These are phyloP conservation scores for Coreoperca whiteheadi DNA, from an alignment of 2,113 vertebrate genomes.

Conservation along the genomic window DNA sequence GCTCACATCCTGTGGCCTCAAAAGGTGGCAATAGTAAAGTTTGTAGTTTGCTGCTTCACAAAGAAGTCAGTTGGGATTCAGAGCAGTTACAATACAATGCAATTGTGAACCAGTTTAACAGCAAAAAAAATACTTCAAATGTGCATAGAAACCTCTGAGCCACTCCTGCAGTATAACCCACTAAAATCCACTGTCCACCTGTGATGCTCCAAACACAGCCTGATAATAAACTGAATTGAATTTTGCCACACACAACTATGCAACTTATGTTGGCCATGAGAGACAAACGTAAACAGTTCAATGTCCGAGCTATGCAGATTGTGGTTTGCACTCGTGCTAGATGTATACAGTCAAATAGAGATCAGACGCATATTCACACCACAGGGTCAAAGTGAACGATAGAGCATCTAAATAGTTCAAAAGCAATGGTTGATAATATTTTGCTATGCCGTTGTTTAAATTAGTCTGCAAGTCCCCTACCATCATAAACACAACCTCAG, in stretches of 20 bases:
- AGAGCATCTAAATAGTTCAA: not conserved
- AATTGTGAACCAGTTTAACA: constrained; percentile 2
- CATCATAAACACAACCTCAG: constrained; percentile 26
- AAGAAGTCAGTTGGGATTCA: constrained; percentile 18
- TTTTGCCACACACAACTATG: not conserved
- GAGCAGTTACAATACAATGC: not conserved
- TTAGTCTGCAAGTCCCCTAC: not conserved
- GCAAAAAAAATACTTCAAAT: not conserved
- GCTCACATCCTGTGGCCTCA: not conserved
- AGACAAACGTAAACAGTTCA: not conserved
- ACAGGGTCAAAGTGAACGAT: not conserved
- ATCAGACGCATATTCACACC: not conserved
- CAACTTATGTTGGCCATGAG: not conserved
- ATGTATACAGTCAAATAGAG: not conserved
- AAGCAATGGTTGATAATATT: constrained; percentile 17
- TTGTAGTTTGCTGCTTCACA: not conserved
- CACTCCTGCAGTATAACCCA: not conserved
- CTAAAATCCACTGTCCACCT: not conserved
- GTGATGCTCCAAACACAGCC: not conserved
- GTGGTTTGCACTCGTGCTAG: not conserved
- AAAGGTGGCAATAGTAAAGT: not conserved
- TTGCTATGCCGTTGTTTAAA: constrained; percentile 12
- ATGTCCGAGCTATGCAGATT: not conserved
- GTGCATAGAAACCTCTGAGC: not conserved
- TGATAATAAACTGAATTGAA: not conserved